Conservation (phyloP, 1,140 invertebrate species). For the Zaprionus nigranus region DNA sequence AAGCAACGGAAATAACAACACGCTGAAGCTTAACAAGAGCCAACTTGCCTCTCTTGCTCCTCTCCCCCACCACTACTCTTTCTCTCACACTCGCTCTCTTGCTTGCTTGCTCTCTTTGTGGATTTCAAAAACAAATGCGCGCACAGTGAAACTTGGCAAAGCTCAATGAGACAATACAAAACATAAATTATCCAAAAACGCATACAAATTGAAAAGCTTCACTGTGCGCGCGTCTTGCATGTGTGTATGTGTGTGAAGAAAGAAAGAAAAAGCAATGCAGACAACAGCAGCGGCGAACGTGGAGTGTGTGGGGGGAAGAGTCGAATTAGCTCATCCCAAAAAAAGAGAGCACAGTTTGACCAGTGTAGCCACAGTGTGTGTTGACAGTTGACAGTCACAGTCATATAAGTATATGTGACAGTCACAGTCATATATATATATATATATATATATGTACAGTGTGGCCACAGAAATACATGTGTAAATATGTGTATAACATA, state of each 20-base stretch:
- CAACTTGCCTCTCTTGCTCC: neutral
- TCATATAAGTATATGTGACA: neutral
- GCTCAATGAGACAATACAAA: conserved; percentile 24
- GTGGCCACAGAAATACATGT: neutral
- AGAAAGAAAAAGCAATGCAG: conserved; percentile 22
- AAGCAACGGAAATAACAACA: conserved; percentile 42
- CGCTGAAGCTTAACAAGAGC: conserved; percentile 7
- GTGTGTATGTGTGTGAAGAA: conserved; percentile 7
- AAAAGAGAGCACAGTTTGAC: conserved; percentile 36
- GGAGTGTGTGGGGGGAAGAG: conserved; percentile 7
- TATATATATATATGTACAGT: neutral
- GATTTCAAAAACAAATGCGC: conserved; percentile 18
- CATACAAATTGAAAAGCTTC: conserved; percentile 27
- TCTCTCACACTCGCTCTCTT: neutral
- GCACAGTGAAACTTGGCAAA: conserved; percentile 42
- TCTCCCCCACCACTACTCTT: neutral
- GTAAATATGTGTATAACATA: neutral
- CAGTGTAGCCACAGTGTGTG: conserved; percentile 36
- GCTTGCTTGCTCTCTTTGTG: conserved; percentile 23
- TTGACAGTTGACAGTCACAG: conserved; percentile 23
- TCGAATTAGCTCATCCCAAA: conserved; percentile 48
- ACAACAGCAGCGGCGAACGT: conserved; percentile 13
- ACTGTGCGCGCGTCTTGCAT: conserved; percentile 15
- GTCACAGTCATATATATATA: conserved; percentile 1
- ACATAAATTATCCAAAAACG: conserved; percentile 10